Percentiles rank a stretch among this genome's conserved stretches.
phyloP scores from a whole-genome alignment of 2,888 invertebrate genomes.

The Eupeodes luniger region DNA sequence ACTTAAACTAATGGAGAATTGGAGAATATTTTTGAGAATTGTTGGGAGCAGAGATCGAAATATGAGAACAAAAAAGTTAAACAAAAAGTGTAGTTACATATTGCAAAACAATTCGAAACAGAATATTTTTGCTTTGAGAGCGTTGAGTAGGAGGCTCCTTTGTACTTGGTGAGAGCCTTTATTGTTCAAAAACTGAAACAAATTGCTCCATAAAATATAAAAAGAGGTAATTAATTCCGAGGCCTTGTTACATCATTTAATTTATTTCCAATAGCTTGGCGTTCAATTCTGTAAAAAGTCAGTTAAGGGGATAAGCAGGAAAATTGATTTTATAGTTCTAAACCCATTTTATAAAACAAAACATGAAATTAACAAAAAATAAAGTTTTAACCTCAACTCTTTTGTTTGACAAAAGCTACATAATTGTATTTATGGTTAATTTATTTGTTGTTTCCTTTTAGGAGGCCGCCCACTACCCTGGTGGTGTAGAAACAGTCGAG shows the following conservation, averaged over 20 bases:
- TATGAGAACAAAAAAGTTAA: background rate
- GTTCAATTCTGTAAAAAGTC: too few relatives aligned
- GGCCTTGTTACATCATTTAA: too few relatives aligned
- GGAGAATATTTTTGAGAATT: slow-evolving; percentile 36
- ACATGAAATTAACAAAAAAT: background rate
- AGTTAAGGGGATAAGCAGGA: too few relatives aligned
- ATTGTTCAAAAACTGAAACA: too few relatives aligned
- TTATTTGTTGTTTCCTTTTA: slow-evolving; percentile 66
- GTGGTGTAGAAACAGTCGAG: slow-evolving; percentile 84
- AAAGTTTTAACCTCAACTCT: slow-evolving; percentile 18
- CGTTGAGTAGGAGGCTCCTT: too few relatives aligned
- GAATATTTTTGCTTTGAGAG: background rate
- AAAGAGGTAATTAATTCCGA: too few relatives aligned
- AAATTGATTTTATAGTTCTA: too few relatives aligned
- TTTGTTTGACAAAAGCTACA: background rate
- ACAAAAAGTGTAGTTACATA: background rate
- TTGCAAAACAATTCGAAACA: background rate
- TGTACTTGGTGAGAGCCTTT: too few relatives aligned
- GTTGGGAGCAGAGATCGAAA: background rate
- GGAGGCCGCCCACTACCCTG: slow-evolving; percentile 83
- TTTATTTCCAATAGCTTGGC: too few relatives aligned
- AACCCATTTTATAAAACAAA: too few relatives aligned
- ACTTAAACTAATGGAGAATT: slow-evolving; percentile 45
- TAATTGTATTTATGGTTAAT: background rate
- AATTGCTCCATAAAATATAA: too few relatives aligned